Conservation (phyloP, 2,888 invertebrate genomes). For the Cremastinae sp. region DNA sequence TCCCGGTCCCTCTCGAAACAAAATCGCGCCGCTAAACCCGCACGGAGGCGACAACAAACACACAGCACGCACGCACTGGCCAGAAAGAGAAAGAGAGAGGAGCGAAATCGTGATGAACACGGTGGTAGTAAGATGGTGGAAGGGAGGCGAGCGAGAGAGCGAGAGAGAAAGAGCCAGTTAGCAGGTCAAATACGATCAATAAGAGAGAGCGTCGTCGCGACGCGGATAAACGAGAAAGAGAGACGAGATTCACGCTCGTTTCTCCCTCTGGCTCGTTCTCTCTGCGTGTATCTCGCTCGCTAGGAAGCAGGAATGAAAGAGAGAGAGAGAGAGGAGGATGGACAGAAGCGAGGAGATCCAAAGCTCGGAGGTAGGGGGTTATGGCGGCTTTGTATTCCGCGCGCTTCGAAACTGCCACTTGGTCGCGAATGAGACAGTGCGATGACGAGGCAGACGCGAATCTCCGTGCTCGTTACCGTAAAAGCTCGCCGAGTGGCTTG, state of each 20-base stretch:
- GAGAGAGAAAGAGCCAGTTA: conserved; percentile 64
- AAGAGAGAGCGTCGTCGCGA: conserved; percentile 65
- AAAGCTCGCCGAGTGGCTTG: not conserved
- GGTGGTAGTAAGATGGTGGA: not conserved
- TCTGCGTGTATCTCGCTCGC: conserved; percentile 7
- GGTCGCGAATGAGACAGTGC: conserved; percentile 52
- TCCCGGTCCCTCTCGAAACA: no score
- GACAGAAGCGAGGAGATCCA: no score
- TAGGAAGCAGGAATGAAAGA: conserved; percentile 15
- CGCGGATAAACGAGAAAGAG: conserved; percentile 48
- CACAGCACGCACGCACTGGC: conserved; percentile 25
- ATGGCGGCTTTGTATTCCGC: conserved; percentile 48
- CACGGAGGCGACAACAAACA: no score
- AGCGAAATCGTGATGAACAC: conserved; percentile 21
- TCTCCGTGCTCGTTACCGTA: no score
- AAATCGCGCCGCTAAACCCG: no score
- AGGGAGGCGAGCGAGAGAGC: conserved; percentile 7
- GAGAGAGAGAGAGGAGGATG: conserved; percentile 28
- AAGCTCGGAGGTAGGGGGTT: no score
- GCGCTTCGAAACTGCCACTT: conserved; percentile 43
- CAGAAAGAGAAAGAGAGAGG: conserved; percentile 17
- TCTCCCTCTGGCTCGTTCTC: conserved; percentile 22
- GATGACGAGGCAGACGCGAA: no score
- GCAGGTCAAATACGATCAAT: conserved; percentile 79
- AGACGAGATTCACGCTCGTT: conserved; percentile 15